Base-by-base conservation (phyloP, 2,113 vertebrate species). In the Sinocyclocheilus anshuiensis region DNA sequence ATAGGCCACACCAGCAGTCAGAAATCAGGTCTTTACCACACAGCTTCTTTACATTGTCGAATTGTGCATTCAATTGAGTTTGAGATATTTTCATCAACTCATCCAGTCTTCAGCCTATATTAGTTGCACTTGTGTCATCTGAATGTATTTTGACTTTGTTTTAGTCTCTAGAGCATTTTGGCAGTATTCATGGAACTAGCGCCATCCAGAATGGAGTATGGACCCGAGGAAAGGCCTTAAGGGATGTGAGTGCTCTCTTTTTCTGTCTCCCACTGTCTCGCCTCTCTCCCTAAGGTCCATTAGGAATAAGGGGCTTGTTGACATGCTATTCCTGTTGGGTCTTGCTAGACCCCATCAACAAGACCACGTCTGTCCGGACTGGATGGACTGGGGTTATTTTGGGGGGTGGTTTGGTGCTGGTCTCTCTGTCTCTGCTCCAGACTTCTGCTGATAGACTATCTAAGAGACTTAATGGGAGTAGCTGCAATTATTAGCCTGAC, bases 261-360 rank as follows among this genome's bases (percentile, higher is more conserved):
- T 72, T 90, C 89, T 91, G 86, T 89, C 90, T 89, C 88, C 87
- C 83, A 77, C 87, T 89, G 92, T 91, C 90, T 93, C 89, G 89
- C 91, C 90, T 91, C 88, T 91, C 88, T 94, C 90, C 91, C 90
- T 87, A 91, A 86, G 90, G 88, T 87, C 90, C 93, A 94, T 93
- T 93, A 94, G 84, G 83, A 85, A 89, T 92, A 59, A 91, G 94
- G 93, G 91, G 92, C 92, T 92, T 90, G 93, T 94, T 94, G 94
- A 95, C 94, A 95, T 92, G 93, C 91, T 93, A 92, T 94, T 94
- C 94, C 92, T 94, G 92, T 92, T 91, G 80, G 89, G 91, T 90
- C 91, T 89, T 92, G 89, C 86, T 92, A 90, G 90, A 87, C 90
- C 89, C 87, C 90, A 91, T 89, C 80, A 88, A 84, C 77, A 55